A percentile compares a stretch with the other conserved stretches of the same genome.
These are phyloP conservation scores for Quadroppia sp. DNA, from an alignment of 2,888 invertebrate species.

Conservation along the genomic window DNA sequence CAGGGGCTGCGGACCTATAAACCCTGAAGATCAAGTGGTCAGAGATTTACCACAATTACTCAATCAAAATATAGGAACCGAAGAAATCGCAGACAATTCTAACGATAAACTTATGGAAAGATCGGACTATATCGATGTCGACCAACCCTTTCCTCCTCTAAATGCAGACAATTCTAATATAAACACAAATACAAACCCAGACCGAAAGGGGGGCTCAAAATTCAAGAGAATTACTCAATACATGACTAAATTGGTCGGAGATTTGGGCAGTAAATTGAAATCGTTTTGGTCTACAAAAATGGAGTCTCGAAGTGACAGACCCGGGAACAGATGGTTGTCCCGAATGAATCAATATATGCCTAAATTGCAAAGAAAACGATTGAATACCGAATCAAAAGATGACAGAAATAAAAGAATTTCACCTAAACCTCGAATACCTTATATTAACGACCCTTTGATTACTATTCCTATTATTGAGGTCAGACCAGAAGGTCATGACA, in stretches of 20 bases:
- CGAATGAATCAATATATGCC: conserved; percentile 15
- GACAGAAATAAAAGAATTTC: background rate
- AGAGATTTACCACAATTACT: conserved; percentile 37
- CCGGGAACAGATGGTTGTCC: background rate
- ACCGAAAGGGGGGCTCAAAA: background rate
- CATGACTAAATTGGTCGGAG: conserved; percentile 35
- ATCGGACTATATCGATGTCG: conserved; percentile 32
- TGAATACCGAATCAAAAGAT: background rate
- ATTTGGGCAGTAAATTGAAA: conserved; percentile 32
- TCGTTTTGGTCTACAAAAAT: conserved; percentile 5
- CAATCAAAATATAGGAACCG: background rate
- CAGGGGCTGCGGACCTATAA: conserved; percentile 61
- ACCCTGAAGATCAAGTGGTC: conserved; percentile 50
- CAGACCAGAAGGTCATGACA: background rate
- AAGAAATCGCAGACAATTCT: background rate
- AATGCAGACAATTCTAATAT: background rate
- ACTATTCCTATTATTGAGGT: conserved; percentile 30
- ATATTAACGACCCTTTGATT: conserved; percentile 7
- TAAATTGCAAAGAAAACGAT: background rate
- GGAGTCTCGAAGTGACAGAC: conserved; percentile 8
- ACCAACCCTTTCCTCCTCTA: background rate
- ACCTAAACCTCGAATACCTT: background rate
- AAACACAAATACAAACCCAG: background rate
- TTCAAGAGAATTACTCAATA: conserved; percentile 15
- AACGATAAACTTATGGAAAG: conserved; percentile 28